Evolutionary conservation across 2,888 invertebrate species (phyloP).

Genomic region (Drosophila formosana): DNA sequence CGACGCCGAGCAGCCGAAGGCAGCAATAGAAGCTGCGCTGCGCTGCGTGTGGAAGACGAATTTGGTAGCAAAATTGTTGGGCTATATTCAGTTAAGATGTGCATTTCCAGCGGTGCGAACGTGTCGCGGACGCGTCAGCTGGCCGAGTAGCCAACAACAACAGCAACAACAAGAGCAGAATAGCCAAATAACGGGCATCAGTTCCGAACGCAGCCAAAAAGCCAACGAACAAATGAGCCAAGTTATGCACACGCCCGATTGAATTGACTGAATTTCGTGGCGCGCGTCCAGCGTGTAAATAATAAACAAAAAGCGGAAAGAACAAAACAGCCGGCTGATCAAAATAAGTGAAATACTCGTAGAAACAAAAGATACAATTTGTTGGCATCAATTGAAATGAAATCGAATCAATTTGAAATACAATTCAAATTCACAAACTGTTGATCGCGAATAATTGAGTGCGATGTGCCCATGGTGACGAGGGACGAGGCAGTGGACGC

Average conservation of each 20-base stretch:
- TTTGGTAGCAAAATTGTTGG: slow-evolving; percentile 69
- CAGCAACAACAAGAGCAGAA: slow-evolving; percentile 15
- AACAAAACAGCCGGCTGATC: slow-evolving; percentile 14
- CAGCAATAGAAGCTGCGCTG: slow-evolving; percentile 49
- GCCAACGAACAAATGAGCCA: slow-evolving; percentile 14
- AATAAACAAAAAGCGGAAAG: slow-evolving; percentile 20
- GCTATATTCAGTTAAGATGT: slow-evolving; percentile 82
- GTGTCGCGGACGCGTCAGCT: slow-evolving; percentile 79
- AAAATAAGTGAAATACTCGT: background rate
- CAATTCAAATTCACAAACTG: slow-evolving; percentile 31
- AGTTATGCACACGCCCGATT: slow-evolving; percentile 50
- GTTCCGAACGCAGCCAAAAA: slow-evolving; percentile 29
- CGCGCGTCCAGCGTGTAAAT: slow-evolving; percentile 53
- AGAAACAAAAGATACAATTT: slow-evolving; percentile 14
- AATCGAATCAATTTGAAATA: slow-evolving; percentile 11
- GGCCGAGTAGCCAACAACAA: slow-evolving; percentile 53
- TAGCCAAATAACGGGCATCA: slow-evolving; percentile 34
- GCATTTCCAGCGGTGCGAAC: slow-evolving; percentile 83
- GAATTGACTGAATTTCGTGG: slow-evolving; percentile 29
- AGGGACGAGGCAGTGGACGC: slow-evolving; percentile 21
- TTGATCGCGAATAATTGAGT: slow-evolving; percentile 23
- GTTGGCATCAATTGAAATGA: slow-evolving; percentile 2
- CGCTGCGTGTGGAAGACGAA: slow-evolving; percentile 35
- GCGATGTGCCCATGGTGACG: slow-evolving; percentile 10
- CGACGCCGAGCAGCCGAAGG: slow-evolving; percentile 8